Evolutionary conservation across 2,888 invertebrate genomes (phyloP), one percentile per base, ranked within the genome.

Genomic region (Plusia festucae): DNA sequence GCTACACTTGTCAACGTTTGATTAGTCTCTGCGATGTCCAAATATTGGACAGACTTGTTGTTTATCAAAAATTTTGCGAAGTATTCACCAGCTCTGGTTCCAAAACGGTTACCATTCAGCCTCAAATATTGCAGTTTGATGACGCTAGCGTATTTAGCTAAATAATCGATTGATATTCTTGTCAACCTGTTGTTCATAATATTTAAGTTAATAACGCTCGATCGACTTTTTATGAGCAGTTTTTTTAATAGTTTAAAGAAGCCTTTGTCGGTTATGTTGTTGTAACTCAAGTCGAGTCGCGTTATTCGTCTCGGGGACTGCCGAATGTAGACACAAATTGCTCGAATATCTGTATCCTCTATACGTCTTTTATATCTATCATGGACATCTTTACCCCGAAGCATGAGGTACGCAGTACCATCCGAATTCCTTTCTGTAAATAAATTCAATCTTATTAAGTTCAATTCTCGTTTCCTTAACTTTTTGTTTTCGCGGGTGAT

Each of bases 41-140:
- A 85, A 62, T 88, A 93, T 63, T 94, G 88, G 0, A 97, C 83
- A 27, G 85, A 88, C 0, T 79, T 85, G 74, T 96, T 96, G 15
- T 91, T 84, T 2, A 85, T 86, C 2, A 97, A 80, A 60, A 96
- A 90, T 30, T 89, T 74, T 0, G 96, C 95, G n/a, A 96, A 87
- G 79, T 89, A 88, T 78, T 93, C 93, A 0, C 96, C 96, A 0
- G 95, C 95, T 89, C 93, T 88, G 0, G 89, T 87, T 0, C 96
- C 96, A 27, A 97, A 88, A 82, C 96, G 93, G 78, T 96, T 97
- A 0, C 96, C 96, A 73, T 95, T 96, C 0, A 97, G 64, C 77
- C 96, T 87, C 1, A 97, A 83, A 66, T 93, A 94, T 78, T 91
- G 92, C 0, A 97, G 78, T 22, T 90, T 92, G 0, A 96, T 68